Evolutionary conservation across 2,113 vertebrate genomes (phyloP), one percentile per base, ranked within the genome.

Genomic region (Shinisaurus crocodilurus): DNA sequence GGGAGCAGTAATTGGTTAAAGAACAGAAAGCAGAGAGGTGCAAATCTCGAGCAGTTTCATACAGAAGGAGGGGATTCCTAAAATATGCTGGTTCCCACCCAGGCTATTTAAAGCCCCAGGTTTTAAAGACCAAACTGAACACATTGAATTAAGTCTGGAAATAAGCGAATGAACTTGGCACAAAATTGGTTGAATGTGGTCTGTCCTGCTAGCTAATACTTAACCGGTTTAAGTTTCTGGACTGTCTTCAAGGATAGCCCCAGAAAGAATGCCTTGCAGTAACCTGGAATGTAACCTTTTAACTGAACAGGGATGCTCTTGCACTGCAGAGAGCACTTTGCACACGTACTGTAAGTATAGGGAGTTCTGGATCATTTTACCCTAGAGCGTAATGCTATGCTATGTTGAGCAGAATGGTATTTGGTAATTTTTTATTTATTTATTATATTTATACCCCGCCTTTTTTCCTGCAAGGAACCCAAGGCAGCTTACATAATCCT

Each of bases 401-500:
- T 82, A 25, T 63, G 32, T 82, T 70, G 84, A 72, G 40, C 34
- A 57, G 34, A 13, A 74, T 54, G 50, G 2, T 75, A 95, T 94
- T 91, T 90, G 40, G n/a, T 91, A n/a, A n/a, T n/a, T n/a, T n/a
- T n/a, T n/a, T n/a, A n/a, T n/a, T n/a, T n/a, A n/a, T n/a, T n/a
- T n/a, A n/a, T n/a, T n/a, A n/a, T n/a, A n/a, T n/a, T n/a, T n/a
- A n/a, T n/a, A n/a, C n/a, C n/a, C n/a, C n/a, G n/a, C n/a, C n/a
- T n/a, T n/a, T n/a, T n/a, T n/a, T n/a, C n/a, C n/a, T n/a, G n/a
- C n/a, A n/a, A n/a, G n/a, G n/a, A n/a, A n/a, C n/a, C n/a, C n/a
- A n/a, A n/a, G n/a, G n/a, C n/a, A n/a, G n/a, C n/a, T n/a, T n/a
- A n/a, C n/a, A n/a, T n/a, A n/a, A n/a, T n/a, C n/a, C n/a, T n/a